These are phyloP conservation scores for Tillus elongatus DNA, from an alignment of 2,888 invertebrate species.

Conservation along the genomic window DNA sequence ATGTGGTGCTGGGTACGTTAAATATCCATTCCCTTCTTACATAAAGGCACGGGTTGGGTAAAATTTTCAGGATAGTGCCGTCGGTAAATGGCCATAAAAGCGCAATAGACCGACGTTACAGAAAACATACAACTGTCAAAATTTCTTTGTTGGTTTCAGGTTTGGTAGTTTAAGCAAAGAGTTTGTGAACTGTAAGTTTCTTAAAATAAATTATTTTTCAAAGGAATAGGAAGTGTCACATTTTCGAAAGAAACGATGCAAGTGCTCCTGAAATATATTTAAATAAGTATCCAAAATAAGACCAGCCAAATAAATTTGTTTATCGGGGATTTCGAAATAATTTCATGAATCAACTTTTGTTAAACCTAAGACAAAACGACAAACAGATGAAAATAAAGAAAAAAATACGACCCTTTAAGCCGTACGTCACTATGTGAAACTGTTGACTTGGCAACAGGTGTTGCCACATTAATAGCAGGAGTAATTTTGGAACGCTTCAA, in stretches of 20 bases:
- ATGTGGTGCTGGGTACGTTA: no score
- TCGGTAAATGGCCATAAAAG: no score
- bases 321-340: constrained; percentile 6
- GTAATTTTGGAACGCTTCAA: constrained; percentile 3
- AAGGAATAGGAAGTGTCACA: neutral
- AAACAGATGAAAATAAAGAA: constrained; percentile 2
- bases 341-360: constrained; percentile 7
- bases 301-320: constrained; percentile 1
- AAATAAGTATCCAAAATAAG: neutral
- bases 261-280: constrained; percentile 1
- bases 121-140: neutral
- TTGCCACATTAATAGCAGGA: constrained; percentile 1
- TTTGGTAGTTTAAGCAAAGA: constrained; percentile 1
- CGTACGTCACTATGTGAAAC: constrained; percentile 1
- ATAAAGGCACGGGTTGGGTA: no score
- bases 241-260: neutral
- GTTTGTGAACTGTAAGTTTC: neutral
- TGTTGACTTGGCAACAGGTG: neutral
- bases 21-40: no score
- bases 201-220: constrained; percentile 1
- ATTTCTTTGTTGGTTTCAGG: neutral
- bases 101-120: no score
- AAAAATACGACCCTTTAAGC: neutral
- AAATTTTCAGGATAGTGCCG: no score
- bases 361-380: constrained; percentile 2